A percentile compares a stretch with the other conserved stretches of the same genome.
Evolutionary conservation across 1,140 invertebrate species (phyloP).

Genomic region (Zaprionus camerounensis): DNA sequence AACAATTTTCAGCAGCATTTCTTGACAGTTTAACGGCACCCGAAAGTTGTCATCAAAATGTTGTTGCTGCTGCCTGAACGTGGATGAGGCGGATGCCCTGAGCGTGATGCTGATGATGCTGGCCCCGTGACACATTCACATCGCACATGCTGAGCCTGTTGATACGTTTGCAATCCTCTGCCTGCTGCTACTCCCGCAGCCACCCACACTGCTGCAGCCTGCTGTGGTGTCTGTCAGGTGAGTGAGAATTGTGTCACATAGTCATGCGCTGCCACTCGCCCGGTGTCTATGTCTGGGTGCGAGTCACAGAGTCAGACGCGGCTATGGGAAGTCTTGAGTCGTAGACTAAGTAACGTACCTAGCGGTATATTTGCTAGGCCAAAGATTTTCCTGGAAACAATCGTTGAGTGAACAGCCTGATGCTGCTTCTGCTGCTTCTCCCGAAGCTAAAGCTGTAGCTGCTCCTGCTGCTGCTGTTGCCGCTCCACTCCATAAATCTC

Average conservation of each 20-base stretch:
- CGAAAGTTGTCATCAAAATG: neutral
- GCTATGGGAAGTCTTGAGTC: conserved; percentile 12
- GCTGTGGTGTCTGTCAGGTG: conserved; percentile 70
- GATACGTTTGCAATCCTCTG: conserved; percentile 10
- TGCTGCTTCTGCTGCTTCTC: conserved; percentile 32
- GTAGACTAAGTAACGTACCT: conserved; percentile 40
- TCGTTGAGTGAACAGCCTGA: conserved; percentile 61
- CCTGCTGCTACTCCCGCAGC: conserved; percentile 19
- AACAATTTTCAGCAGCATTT: neutral
- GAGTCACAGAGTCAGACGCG: neutral
- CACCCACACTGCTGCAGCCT: conserved; percentile 21
- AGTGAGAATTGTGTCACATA: conserved; percentile 83
- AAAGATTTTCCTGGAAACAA: conserved; percentile 80
- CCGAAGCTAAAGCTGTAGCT: conserved; percentile 7
- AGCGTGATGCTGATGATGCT: conserved; percentile 56
- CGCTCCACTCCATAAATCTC: conserved; percentile 83
- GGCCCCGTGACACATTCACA: conserved; percentile 78
- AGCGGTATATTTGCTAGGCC: conserved; percentile 79
- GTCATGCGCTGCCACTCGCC: conserved; percentile 77
- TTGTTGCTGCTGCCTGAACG: conserved; percentile 5
- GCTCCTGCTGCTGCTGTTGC: conserved; percentile 44
- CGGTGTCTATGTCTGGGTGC: conserved; percentile 13
- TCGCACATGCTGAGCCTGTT: conserved; percentile 66
- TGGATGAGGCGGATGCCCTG: conserved; percentile 30
- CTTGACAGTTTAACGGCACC: neutral